Evolutionary conservation across 92 coral and sea anemone genomes (phyloP), one percentile per base, ranked within the genome.

Genomic region (Porites divaricata): DNA sequence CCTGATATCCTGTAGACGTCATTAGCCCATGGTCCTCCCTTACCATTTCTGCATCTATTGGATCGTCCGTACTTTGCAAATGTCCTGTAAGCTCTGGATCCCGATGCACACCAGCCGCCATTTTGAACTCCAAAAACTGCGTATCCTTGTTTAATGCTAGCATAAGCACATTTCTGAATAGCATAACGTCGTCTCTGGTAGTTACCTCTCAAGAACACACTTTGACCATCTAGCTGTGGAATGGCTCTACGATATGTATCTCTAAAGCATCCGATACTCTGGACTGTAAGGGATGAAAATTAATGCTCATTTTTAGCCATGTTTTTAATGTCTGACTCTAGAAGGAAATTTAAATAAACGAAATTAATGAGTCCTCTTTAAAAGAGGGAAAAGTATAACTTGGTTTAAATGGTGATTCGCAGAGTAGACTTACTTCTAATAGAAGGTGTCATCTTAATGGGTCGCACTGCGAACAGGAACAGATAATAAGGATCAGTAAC

Each of bases 201-300:
- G 75, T 67, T 76, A 7, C 88, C 88, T 35, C 74, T 67, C 20
- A 84, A 66, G 16, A 84, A 67, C 4, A 57, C 19, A 63, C 84
- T 67, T 67, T 11, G 65, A 21, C 89, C 89, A 2, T 85, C 89
- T 63, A 77, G 20, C 17, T 54, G 70, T 25, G 89, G 85, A n/a
- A 82, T 85, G 14, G 93, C 93, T 83, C 93, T 79, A 4, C 64
- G 81, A 20, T 48, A 35, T 25, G 79, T 90, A 81, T 90, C 93
- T 45, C 50, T 82, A 67, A 75, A 87, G 69, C 93, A 90, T 20
- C 93, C 93, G 41, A 89, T 77, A 35, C 53, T 10, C 48, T 75
- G 81, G 28, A 84, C 88, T 84, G n/a, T 9, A 13, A 17, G 10
- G 15, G 8, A 19, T 15, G 22, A 22, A 45, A 28, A 71, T 20